phyloP scores from a whole-genome alignment of 1,140 invertebrate species.

The Luehdorfia chinensis region DNA sequence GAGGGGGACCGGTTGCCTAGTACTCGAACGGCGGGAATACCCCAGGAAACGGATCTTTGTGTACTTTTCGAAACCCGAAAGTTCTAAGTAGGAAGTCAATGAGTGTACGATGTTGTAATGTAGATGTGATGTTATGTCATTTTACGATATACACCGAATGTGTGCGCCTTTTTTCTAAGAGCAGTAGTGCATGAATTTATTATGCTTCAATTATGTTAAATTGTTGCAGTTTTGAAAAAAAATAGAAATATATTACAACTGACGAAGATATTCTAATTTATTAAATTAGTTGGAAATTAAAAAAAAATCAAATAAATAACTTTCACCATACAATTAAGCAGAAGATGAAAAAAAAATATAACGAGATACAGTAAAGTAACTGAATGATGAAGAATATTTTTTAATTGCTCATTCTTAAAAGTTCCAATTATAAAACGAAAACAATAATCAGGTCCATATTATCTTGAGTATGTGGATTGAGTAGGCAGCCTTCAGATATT shows the following conservation, averaged over 20 bases:
- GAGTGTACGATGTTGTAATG: conserved; percentile 24
- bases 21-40: conserved; percentile 33
- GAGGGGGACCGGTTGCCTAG: conserved; percentile 37
- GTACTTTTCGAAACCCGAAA: conserved; percentile 54
- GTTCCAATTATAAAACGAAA: conserved; percentile 8
- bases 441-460: conserved; percentile 35
- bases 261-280: too few species aligned
- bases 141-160: background rate
- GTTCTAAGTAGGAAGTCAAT: conserved; percentile 56
- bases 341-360: too few species aligned
- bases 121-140: conserved; percentile 25
- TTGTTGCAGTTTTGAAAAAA: too few species aligned
- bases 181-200: too few species aligned
- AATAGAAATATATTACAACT: too few species aligned
- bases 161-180: too few species aligned
- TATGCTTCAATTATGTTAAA: too few species aligned
- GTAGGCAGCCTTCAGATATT: conserved; percentile 44
- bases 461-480: conserved; percentile 34
- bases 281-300: too few species aligned
- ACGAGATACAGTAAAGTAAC: too few species aligned
- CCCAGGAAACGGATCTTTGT: conserved; percentile 54
- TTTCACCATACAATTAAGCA: too few species aligned
- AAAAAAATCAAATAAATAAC: too few species aligned
- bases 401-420: conserved; percentile 12
- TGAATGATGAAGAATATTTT: too few species aligned